Evolutionary conservation across 2,113 vertebrate genomes (phyloP).

Genomic region (Pedionomus torquatus): DNA sequence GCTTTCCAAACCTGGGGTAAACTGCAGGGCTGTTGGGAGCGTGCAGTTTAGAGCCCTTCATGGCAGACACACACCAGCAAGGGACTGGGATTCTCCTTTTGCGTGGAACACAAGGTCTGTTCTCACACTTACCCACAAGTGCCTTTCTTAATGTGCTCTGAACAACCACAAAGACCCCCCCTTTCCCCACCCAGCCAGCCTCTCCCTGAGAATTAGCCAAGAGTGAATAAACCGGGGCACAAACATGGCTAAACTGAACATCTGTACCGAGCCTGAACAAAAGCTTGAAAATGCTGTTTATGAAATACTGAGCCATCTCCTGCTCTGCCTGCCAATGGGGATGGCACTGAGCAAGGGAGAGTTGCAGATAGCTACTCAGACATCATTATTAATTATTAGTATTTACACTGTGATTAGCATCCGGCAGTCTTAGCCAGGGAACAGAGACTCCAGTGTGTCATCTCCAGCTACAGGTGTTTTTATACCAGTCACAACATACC

Average conservation of each 20-base stretch:
- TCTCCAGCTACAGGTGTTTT: neutral
- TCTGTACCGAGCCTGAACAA: neutral
- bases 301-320: neutral
- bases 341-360: neutral
- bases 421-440: neutral
- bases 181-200: neutral
- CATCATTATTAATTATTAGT: neutral
- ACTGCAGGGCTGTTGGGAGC: neutral
- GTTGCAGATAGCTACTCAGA: neutral
- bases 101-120: neutral
- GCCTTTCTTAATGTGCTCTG: neutral
- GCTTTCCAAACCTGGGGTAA: neutral
- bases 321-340: conserved; percentile 4
- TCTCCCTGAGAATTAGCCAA: neutral
- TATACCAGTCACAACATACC: neutral
- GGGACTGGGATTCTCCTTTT: neutral
- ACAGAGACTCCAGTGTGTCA: neutral
- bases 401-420: neutral
- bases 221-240: neutral
- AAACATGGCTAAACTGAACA: neutral
- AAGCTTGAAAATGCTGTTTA: conserved; percentile 11
- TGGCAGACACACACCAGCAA: neutral
- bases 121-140: neutral
- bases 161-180: neutral
- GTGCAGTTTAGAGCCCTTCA: neutral